Evolutionary conservation across 2,113 vertebrate species (phyloP), one percentile per base, ranked within the genome.

Genomic region (Cairina moschata): DNA sequence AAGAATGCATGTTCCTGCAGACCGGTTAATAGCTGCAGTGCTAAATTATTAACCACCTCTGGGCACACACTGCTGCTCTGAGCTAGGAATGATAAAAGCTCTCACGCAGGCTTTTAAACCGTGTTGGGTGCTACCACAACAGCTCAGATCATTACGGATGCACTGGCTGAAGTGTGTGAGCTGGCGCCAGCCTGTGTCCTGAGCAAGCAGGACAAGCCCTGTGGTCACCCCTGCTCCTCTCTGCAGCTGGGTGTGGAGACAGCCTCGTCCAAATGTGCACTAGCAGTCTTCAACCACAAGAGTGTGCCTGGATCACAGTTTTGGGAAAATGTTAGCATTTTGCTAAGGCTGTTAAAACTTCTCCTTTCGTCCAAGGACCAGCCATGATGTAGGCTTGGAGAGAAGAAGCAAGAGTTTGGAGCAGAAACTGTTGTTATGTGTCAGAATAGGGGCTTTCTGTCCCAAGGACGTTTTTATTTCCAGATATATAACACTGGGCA

Each of bases 301-400:
- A 97, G 96, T 96, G 96, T 69, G 96, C 93, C 74, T 90, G 90
- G 32, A 66, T 17, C 86, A 50, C 92, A 84, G 88, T 44, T 92
- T 94, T 91, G 68, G 90, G 83, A 38, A 69, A 71, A 26, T 0
- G 8, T 11, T 11, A 48, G 52, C 65, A 0, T 13, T 56, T 17
- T 13, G 22, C 34, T 13, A 17, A 0, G 9, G 14, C 3, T 71
- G 60, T 1, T 22, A 18, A 46, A 90, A 58, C 2, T 13, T 69
- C 60, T 65, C 25, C 15, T 83, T 36, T 78, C 34, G 8, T 58
- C 16, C 31, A 46, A 71, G 46, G 52, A 71, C 10, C 32, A 42
- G 17, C 6, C 34, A 17, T 1, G 18, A 17, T 52, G 34, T 6
- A 79, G 52, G 38, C 22, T 34, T 78, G 59, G 26, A 62, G 42